phyloP scores from a whole-genome alignment of 2,113 vertebrate genomes.

The Nyctibius bracteatus region DNA sequence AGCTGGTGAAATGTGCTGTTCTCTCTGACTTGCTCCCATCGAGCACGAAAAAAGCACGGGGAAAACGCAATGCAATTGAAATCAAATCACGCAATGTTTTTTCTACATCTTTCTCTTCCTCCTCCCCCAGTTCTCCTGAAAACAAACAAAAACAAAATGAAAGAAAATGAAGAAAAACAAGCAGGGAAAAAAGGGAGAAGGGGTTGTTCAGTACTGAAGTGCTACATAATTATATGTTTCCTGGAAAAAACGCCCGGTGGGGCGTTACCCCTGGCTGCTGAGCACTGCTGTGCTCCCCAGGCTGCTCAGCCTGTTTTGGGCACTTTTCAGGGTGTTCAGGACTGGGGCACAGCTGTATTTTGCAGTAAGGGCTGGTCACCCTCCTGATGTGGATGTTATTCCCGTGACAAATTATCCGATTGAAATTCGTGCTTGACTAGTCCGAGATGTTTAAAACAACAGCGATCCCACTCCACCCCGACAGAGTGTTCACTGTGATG shows the following conservation, averaged over 20 bases:
- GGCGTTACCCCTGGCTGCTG: background rate
- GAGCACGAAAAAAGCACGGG: background rate
- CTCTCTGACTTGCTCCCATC: background rate
- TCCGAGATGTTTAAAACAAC: background rate
- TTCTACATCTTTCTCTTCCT: background rate
- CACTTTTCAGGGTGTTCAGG: background rate
- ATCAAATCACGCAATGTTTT: background rate
- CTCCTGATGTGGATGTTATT: background rate
- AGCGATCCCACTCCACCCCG: background rate
- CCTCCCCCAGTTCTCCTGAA: slow-evolving; percentile 16
- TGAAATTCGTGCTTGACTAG: background rate
- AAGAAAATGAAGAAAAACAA: slow-evolving; percentile 11
- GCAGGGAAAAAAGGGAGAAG: background rate
- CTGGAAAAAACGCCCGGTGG: background rate
- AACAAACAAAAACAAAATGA: slow-evolving; percentile 40
- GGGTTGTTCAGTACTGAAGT: background rate
- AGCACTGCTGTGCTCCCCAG: rapidly evolving
- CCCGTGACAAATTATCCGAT: background rate
- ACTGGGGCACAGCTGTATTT: background rate
- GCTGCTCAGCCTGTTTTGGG: background rate
- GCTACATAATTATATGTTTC: background rate
- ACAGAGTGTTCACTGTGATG: background rate
- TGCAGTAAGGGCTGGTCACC: background rate
- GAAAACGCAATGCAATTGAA: background rate
- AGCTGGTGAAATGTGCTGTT: background rate